Evolutionary conservation across 2,113 vertebrate genomes (phyloP).

Genomic region (Scopus umbretta): DNA sequence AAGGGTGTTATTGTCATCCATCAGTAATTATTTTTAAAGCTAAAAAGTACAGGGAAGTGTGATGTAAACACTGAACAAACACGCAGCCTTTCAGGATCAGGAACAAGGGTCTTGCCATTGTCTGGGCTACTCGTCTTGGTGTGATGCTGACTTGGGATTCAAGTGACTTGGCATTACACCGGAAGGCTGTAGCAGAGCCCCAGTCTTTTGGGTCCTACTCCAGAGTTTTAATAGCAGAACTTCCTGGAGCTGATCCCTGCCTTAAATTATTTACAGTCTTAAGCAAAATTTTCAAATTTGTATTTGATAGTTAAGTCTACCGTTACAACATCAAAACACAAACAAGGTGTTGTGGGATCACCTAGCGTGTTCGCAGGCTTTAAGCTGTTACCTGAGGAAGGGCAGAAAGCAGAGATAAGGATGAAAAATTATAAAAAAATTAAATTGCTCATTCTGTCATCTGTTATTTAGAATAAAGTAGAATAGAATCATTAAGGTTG

Average conservation of each 20-base stretch:
- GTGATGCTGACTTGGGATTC: background rate
- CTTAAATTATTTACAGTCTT: background rate
- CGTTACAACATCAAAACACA: background rate
- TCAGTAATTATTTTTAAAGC: background rate
- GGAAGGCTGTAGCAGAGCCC: background rate
- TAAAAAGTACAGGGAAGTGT: background rate
- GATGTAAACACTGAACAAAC: background rate
- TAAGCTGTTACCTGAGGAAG: background rate
- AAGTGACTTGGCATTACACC: no score
- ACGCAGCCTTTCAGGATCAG: background rate
- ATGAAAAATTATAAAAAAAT: background rate
- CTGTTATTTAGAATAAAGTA: no score
- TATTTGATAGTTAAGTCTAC: background rate
- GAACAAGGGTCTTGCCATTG: background rate
- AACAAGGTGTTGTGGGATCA: background rate
- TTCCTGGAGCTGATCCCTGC: background rate
- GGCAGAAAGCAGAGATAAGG: background rate
- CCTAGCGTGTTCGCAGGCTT: background rate
- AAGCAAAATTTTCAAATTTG: background rate
- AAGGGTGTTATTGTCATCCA: background rate
- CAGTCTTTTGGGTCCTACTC: background rate
- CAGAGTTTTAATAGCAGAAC: background rate
- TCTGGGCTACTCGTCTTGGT: fast-evolving
- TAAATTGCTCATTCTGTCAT: background rate
- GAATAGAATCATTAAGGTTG: no score